A percentile compares a stretch with the other conserved stretches of the same genome.
Conservation (phyloP, 2,113 vertebrate species). For the Ellobius talpinus region DNA sequence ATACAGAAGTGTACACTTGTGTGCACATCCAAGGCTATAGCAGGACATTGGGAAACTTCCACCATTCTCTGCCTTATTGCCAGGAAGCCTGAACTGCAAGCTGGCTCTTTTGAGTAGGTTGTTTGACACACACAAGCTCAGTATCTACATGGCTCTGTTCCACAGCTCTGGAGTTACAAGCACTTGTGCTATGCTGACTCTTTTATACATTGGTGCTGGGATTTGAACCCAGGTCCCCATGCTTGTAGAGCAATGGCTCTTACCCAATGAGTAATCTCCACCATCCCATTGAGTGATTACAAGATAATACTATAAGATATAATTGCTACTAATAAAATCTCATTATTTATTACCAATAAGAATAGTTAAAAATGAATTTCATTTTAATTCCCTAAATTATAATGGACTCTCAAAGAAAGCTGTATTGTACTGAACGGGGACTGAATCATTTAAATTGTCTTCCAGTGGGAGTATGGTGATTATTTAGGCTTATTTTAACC, state of each 20-base stretch:
- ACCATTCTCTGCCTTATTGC: not conserved
- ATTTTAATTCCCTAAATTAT: not conserved
- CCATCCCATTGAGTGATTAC: not conserved
- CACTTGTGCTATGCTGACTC: not conserved
- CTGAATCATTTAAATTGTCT: constrained; percentile 69
- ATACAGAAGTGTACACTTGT: rapidly evolving
- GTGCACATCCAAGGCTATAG: too few relatives aligned
- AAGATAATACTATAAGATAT: constrained; percentile 31
- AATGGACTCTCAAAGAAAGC: constrained; percentile 8
- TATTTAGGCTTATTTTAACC: constrained; percentile 71
- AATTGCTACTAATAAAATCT: not conserved
- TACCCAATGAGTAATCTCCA: not conserved
- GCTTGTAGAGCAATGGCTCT: not conserved
- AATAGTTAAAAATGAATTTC: not conserved
- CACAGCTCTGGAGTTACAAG: not conserved
- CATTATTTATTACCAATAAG: not conserved
- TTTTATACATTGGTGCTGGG: not conserved
- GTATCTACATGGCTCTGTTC: not conserved
- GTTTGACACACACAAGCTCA: not conserved
- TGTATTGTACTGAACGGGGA: not conserved
- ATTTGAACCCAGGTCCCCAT: not conserved
- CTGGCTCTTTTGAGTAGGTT: not conserved
- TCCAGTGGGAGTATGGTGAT: constrained; percentile 73
- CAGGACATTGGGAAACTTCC: not conserved
- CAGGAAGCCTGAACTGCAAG: not conserved